Base-by-base conservation (phyloP, 2,797 vertebrate genomes). In the Thripadectes ignobilis region DNA sequence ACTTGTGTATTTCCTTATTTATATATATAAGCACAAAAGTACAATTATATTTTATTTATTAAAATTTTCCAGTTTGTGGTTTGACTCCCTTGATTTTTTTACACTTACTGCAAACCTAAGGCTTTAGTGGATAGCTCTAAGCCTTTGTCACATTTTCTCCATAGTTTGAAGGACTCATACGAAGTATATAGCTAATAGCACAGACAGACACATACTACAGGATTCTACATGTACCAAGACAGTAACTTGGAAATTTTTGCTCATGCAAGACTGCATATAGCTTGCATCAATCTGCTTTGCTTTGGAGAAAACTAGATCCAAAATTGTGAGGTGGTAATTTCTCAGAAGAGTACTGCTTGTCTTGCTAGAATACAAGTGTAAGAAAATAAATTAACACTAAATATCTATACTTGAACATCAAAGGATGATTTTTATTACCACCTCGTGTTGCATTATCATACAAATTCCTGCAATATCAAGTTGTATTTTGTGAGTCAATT, bases 131-230 rank as follows among this genome's bases (percentile, higher is more conserved):
- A 22, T 79, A 67, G 22, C 14, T 68, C 8, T 24, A 68, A 49
- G 14, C 21, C 19, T 67, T 38, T 29, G 7, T 26, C 19, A 27
- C 7, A 6, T 12, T 55, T 76, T 27, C 18, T 67, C 27, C 15
- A 4, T 6, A 20, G 7, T 15, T 12, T 29, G 32, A 55, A 69
- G 22, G 27, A 43, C 43, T 21, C 39, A 36, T 6, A 71, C 46
- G 18, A 68, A 24, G 3, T 18, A 23, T 14, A 9, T 6, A 20
- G 49, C 17, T 52, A 57, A 6, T 13, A 81, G 30, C 4, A 7
- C 18, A 54, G 21, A 43, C 2, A 76, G 21, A 43, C 2, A 76
- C 6, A 55, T 1, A 43, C 8, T 27, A 32, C 14, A 11, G 0
- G 2, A 41, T 39, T 36, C 10, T 26, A 71, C 19, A 4, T 19